phyloP scores from a whole-genome alignment of 1,140 invertebrate genomes.

The Bathynomus jamesi region DNA sequence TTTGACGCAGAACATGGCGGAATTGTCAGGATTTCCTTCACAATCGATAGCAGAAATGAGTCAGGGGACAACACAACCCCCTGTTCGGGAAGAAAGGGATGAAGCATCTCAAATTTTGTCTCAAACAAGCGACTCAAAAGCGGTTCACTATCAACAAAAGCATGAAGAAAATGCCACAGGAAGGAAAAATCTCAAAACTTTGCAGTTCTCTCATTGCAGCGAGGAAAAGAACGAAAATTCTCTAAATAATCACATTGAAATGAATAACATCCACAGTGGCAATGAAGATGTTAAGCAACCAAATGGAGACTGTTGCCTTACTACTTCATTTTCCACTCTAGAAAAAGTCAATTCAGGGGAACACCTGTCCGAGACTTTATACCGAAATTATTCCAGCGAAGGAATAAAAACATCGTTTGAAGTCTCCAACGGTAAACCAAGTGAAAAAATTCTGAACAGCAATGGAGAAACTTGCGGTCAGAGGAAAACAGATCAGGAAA shows the following conservation, averaged over 20 bases:
- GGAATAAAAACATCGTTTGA: too few relatives aligned
- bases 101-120: background rate
- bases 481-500: too few relatives aligned
- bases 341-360: too few relatives aligned
- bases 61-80: background rate
- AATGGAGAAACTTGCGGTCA: too few relatives aligned
- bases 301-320: background rate
- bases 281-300: background rate
- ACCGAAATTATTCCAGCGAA: too few relatives aligned
- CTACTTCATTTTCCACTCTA: background rate
- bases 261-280: background rate
- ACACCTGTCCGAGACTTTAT: too few relatives aligned
- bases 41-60: background rate
- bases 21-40: background rate
- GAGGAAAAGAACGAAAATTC: background rate
- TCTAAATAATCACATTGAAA: too few relatives aligned
- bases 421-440: too few relatives aligned
- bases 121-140: background rate
- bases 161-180: too few relatives aligned
- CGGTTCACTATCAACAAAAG: too few relatives aligned
- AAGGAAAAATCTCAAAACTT: too few relatives aligned
- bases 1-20: conserved; percentile 20
- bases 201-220: background rate
- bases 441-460: too few relatives aligned
- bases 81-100: background rate